Conservation (phyloP, 1,140 invertebrate genomes). For the Nymphalis io region DNA sequence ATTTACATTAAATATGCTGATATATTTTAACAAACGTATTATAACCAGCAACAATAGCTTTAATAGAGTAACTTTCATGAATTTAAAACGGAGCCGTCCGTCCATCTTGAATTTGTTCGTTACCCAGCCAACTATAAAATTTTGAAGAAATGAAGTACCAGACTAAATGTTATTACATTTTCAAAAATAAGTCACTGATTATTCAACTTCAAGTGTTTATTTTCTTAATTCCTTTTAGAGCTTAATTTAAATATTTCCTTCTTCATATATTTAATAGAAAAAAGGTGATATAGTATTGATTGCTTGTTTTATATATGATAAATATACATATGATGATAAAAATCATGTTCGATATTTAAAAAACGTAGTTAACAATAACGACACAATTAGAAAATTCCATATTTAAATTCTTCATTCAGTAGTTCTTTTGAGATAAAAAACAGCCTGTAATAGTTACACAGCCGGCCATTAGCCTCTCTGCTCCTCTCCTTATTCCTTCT, state of each 20-base stretch:
- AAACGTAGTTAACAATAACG: too few relatives aligned
- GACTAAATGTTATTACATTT: not conserved
- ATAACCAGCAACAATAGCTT: slow-evolving; percentile 8
- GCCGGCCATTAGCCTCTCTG: too few relatives aligned
- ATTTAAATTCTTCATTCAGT: not conserved
- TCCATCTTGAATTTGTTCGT: slow-evolving; percentile 1
- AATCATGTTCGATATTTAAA: too few relatives aligned
- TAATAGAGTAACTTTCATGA: slow-evolving; percentile 7
- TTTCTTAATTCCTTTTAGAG: not conserved
- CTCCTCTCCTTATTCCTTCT: too few relatives aligned
- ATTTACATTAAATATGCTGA: slow-evolving; percentile 13
- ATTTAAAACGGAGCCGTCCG: slow-evolving; percentile 4
- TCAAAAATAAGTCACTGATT: not conserved
- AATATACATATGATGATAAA: too few relatives aligned
- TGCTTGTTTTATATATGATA: too few relatives aligned
- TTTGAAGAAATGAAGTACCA: not conserved
- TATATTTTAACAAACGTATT: slow-evolving; percentile 11
- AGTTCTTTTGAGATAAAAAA: not conserved
- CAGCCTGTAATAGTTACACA: too few relatives aligned
- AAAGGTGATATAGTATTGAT: too few relatives aligned
- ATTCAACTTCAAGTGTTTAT: not conserved
- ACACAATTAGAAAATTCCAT: not conserved
- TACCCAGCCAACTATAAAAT: slow-evolving; percentile 6
- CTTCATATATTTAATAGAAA: too few relatives aligned
- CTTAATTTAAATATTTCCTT: not conserved